Percentiles rank a stretch among this genome's conserved stretches.
Conservation (phyloP, 2,113 vertebrate species). For the Candoia aspera region DNA sequence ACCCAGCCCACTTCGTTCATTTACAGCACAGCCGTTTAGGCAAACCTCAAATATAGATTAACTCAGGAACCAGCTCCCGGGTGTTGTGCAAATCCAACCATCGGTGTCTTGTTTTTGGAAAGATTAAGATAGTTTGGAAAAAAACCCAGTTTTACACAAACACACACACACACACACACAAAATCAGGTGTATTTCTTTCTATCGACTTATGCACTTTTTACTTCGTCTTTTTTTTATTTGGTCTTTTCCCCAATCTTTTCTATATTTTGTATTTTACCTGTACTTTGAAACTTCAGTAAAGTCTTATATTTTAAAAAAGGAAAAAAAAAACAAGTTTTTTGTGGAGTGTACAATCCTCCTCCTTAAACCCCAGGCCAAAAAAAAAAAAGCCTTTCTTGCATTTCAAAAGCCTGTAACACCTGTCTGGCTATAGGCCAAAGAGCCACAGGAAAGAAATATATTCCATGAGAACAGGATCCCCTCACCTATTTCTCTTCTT, state of each 20-base stretch:
- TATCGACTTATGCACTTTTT: too few relatives aligned
- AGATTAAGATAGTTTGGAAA: background rate
- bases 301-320: too few relatives aligned
- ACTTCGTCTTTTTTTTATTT: too few relatives aligned
- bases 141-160: too few relatives aligned
- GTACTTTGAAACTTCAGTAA: too few relatives aligned
- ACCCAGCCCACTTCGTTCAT: too few relatives aligned
- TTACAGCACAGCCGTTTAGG: background rate
- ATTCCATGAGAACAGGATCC: background rate
- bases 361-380: background rate
- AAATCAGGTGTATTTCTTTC: too few relatives aligned
- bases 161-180: too few relatives aligned
- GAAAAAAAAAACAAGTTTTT: background rate
- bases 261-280: too few relatives aligned
- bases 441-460: background rate
- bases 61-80: background rate
- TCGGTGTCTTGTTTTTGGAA: background rate
- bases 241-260: too few relatives aligned
- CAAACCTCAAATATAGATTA: background rate
- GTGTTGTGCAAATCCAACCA: background rate
- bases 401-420: background rate
- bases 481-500: background rate
- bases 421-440: background rate
- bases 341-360: background rate
- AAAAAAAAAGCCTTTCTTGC: background rate